phyloP scores from a whole-genome alignment of 1,140 invertebrate genomes.

The Lepidurus arcticus region DNA sequence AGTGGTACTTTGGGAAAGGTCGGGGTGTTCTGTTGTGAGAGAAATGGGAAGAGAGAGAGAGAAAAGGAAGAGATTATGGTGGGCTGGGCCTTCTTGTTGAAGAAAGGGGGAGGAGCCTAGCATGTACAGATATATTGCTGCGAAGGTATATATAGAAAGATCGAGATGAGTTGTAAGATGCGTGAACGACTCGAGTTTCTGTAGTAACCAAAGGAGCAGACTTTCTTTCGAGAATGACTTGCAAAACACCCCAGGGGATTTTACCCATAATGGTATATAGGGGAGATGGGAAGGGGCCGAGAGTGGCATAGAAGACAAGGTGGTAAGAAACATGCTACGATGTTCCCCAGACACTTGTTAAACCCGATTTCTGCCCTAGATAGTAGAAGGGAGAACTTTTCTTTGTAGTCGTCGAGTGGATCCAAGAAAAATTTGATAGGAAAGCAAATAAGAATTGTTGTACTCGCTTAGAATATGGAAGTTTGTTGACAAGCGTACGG shows the following conservation, averaged over 20 bases:
- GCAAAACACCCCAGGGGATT: neutral
- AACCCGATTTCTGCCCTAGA: neutral
- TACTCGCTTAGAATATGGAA: neutral
- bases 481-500: neutral
- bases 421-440: neutral
- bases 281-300: neutral
- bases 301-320: neutral
- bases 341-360: neutral
- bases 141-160: neutral
- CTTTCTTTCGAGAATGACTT: neutral
- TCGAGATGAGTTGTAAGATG: neutral
- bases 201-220: neutral
- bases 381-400: too few species aligned
- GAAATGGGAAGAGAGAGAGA: neutral
- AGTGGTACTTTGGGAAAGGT: neutral
- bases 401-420: too few species aligned
- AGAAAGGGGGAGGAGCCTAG: neutral
- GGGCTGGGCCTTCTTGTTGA: neutral
- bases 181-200: neutral
- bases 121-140: neutral
- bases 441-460: neutral
- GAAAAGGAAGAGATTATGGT: neutral
- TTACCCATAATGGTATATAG: neutral
- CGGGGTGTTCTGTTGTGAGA: neutral
- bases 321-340: neutral